Evolutionary conservation across 2,113 vertebrate species (phyloP).

Genomic region (Empidonax alnorum): DNA sequence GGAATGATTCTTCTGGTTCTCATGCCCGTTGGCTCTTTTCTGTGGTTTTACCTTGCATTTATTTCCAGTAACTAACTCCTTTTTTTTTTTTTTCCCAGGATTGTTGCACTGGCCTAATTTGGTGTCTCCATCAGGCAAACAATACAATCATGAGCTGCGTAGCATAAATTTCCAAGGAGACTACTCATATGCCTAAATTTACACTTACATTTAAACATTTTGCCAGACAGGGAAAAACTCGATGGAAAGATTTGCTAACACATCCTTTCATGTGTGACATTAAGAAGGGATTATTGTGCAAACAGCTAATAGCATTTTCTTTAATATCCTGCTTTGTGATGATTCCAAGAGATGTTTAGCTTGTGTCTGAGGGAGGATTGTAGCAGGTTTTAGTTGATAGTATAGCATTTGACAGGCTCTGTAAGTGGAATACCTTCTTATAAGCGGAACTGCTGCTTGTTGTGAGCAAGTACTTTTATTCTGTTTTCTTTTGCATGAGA

Average conservation of each 20-base stretch:
- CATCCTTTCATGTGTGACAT: neutral
- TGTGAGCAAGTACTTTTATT: neutral
- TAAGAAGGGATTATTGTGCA: neutral
- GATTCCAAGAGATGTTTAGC: neutral
- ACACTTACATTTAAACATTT: neutral
- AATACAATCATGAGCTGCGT: neutral
- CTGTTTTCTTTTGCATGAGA: neutral
- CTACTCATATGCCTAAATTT: neutral
- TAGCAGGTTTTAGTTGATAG: neutral
- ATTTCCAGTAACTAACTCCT: constrained; percentile 3
- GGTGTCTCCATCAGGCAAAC: neutral
- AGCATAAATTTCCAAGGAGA: neutral
- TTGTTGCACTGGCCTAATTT: neutral
- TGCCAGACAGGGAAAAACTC: neutral
- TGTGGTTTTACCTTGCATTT: constrained; percentile 47
- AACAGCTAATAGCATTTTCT: neutral
- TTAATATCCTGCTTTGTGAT: neutral
- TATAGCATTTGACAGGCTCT: neutral
- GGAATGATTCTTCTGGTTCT: constrained; percentile 14
- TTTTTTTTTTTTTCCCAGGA: constrained; percentile 37
- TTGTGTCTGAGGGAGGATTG: neutral
- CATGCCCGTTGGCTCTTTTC: constrained; percentile 25
- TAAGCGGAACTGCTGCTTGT: neutral
- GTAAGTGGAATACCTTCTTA: neutral
- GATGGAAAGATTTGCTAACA: neutral